Evolutionary conservation across 2,113 vertebrate species (phyloP).

Genomic region (Phoenicopterus ruber): DNA sequence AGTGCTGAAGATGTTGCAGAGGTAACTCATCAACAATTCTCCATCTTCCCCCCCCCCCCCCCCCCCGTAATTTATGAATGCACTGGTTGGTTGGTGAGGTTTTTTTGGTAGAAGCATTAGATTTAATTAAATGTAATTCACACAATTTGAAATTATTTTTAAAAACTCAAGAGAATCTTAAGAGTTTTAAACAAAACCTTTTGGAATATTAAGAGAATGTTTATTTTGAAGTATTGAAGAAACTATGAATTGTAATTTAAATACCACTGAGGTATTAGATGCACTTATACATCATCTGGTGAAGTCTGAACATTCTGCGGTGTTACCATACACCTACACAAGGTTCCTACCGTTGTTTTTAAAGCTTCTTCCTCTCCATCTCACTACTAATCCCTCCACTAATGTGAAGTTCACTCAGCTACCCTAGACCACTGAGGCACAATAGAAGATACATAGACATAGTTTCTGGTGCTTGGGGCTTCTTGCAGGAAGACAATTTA

Average conservation of each 20-base stretch:
- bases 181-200: neutral
- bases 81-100: neutral
- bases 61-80: neutral
- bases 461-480: neutral
- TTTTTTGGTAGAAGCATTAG: neutral
- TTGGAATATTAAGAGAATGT: neutral
- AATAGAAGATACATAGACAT: neutral
- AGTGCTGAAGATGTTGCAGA: conserved; percentile 82
- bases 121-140: neutral
- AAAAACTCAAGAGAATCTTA: neutral
- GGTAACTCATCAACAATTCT: conserved; percentile 52
- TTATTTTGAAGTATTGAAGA: neutral
- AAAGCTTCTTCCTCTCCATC: neutral
- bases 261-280: neutral
- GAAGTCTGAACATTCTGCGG: neutral
- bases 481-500: neutral
- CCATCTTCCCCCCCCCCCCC: neutral
- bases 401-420: neutral
- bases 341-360: neutral
- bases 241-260: neutral
- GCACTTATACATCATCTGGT: neutral
- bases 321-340: neutral
- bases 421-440: neutral
- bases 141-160: neutral
- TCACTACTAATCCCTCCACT: neutral